phyloP scores from a whole-genome alignment of 2,113 vertebrate species.

The Psephotus haematonotus region DNA sequence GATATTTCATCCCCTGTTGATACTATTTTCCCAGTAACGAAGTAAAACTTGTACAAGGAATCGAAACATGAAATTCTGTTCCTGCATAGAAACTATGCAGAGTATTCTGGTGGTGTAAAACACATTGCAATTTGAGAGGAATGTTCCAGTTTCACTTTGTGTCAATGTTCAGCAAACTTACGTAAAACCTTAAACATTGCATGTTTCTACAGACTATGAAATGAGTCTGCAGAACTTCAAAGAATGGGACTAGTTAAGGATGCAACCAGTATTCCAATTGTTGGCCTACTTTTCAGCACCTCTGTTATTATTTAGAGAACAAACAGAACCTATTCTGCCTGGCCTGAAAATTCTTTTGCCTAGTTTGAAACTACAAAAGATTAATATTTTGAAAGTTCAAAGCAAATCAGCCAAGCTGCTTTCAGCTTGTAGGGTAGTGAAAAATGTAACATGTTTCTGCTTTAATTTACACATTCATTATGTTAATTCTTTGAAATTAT shows the following conservation, averaged over 20 bases:
- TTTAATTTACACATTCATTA: slow-evolving; percentile 47
- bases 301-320: not conserved
- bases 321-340: not conserved
- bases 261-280: not conserved
- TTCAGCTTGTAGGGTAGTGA: not conserved
- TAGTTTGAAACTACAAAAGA: slow-evolving; percentile 1
- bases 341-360: not conserved
- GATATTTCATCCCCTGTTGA: not conserved
- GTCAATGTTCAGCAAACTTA: not conserved
- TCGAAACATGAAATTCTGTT: not conserved
- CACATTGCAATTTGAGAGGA: not conserved
- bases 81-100: not conserved
- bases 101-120: not conserved
- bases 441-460: slow-evolving; percentile 40
- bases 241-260: not conserved
- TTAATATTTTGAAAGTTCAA: slow-evolving; percentile 43
- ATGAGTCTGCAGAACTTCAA: not conserved
- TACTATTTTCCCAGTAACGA: not conserved
- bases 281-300: slow-evolving; percentile 19
- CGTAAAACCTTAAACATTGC: not conserved
- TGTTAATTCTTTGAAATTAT: slow-evolving; percentile 55
- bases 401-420: slow-evolving; percentile 14
- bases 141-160: not conserved
- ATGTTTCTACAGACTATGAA: not conserved
- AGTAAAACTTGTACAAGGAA: not conserved